Evolutionary conservation across 2,797 vertebrate species (phyloP), one percentile per base, ranked within the genome.

Genomic region (Sebastes vulpes): DNA sequence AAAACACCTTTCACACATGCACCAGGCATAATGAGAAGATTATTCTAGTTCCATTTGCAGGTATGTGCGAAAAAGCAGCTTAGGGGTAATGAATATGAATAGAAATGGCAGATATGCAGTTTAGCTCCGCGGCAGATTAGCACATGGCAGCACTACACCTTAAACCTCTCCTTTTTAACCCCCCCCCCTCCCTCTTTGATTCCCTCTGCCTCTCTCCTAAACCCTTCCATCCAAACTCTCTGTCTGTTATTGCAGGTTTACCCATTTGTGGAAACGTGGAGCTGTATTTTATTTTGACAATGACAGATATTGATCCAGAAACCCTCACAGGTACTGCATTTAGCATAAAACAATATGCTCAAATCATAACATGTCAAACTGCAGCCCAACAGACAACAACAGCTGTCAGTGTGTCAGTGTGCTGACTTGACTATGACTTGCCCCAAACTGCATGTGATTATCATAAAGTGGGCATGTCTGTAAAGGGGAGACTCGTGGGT

Each of bases 11-110:
- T 65, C 53, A 61, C 25, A 56, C 18, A 23, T 66, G 20, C 59
- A 70, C 14, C 10, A 14, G 9, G 32, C 32, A 79, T 54, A 72
- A 72, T 65, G 28, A 50, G 42, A 57, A 60, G 60, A 32, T 78
- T 12, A 76, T 76, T 65, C 61, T 48, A 42, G 35, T 52, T 58
- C 46, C 10, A 58, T 65, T 77, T 65, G 7, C 52, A 72, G 58
- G 38, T 64, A 46, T 70, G 61, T 31, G 67, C 53, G 67, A 71
- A 75, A 82, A 86, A 78, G 69, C 65, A 72, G 79, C 72, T 86
- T 83, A 84, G 53, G 53, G 52, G 29, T 85, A 76, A 87, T 89
- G 76, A 82, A 61, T 67, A 77, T 61, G 35, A 87, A 81, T 75
- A 75, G 65, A 77, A 77, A 73, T 32, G 32, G 63, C 70, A 70